Evolutionary conservation across 2,888 invertebrate genomes (phyloP).

Genomic region (Endomychus coccineus): DNA sequence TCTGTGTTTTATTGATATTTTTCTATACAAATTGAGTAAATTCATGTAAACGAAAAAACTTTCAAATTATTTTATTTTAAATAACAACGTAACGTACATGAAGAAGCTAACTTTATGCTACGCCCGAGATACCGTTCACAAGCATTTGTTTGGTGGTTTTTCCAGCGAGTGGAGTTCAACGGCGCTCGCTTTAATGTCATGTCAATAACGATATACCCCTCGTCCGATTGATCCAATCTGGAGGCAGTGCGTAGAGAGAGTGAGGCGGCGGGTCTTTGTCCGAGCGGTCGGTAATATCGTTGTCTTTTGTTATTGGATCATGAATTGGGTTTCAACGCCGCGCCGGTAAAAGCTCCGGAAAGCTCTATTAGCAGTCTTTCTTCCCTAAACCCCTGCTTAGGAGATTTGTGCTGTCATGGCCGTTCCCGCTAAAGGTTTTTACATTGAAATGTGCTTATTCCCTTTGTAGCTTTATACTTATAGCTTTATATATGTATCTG

Average conservation of each 20-base stretch:
- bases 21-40: too few relatives aligned
- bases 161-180: too few relatives aligned
- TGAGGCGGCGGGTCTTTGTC: constrained; percentile 39
- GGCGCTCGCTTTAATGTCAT: too few relatives aligned
- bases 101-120: too few relatives aligned
- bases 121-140: too few relatives aligned
- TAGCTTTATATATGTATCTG: constrained; percentile 15
- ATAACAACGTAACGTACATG: too few relatives aligned
- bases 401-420: constrained; percentile 44
- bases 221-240: constrained; percentile 34
- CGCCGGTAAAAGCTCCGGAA: constrained; percentile 44
- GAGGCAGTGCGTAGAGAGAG: constrained; percentile 30
- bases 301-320: constrained; percentile 49
- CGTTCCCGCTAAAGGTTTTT: constrained; percentile 42
- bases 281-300: constrained; percentile 46
- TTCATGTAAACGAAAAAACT: too few relatives aligned
- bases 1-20: too few relatives aligned
- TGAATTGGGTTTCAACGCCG: constrained; percentile 47
- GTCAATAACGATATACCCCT: too few relatives aligned
- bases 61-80: too few relatives aligned
- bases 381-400: constrained; percentile 44
- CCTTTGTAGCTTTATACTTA: constrained; percentile 37
- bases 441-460: constrained; percentile 45
- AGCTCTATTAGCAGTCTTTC: constrained; percentile 48
- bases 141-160: too few relatives aligned